Percentiles rank a stretch among this genome's conserved stretches.
Conservation (phyloP, 2,797 vertebrate genomes). For the Dallia pectoralis region DNA sequence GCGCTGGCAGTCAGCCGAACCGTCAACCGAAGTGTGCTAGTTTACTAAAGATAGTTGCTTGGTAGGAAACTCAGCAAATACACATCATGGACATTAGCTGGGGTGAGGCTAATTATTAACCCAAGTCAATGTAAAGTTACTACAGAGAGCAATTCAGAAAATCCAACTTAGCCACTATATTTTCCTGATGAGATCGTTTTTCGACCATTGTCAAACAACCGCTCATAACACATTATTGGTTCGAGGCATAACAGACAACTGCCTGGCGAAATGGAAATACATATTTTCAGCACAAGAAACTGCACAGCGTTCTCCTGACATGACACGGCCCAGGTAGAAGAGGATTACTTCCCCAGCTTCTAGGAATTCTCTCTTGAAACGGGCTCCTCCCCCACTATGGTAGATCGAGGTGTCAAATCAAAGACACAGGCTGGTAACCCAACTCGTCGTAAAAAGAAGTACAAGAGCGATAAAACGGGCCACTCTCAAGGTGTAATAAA, state of each 20-base stretch:
- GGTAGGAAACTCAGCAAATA: slow-evolving; percentile 23
- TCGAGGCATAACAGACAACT: slow-evolving; percentile 10
- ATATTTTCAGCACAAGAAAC: neutral
- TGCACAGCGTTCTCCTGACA: slow-evolving; percentile 29
- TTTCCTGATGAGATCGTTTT: slow-evolving; percentile 19
- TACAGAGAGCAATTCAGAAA: slow-evolving; percentile 33
- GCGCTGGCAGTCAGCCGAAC: neutral
- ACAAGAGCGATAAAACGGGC: neutral
- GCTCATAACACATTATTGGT: slow-evolving; percentile 19
- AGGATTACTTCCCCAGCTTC: slow-evolving; percentile 4
- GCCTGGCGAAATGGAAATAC: slow-evolving; percentile 1
- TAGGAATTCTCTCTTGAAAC: neutral
- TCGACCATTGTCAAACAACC: slow-evolving; percentile 42
- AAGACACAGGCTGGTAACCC: slow-evolving; percentile 9
- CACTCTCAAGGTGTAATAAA: too few species aligned
- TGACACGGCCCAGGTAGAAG: neutral
- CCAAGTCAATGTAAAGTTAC: slow-evolving; percentile 33
- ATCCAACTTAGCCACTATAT: slow-evolving; percentile 18
- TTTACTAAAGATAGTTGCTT: slow-evolving; percentile 11
- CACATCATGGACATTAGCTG: slow-evolving; percentile 24
- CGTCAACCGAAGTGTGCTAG: neutral
- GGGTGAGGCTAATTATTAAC: slow-evolving; percentile 49
- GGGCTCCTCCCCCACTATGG: neutral
- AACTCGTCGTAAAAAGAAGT: slow-evolving; percentile 33
- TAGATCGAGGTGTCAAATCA: slow-evolving; percentile 24